Base-by-base conservation (phyloP, 1,140 invertebrate species). In the Platyura marginata region DNA sequence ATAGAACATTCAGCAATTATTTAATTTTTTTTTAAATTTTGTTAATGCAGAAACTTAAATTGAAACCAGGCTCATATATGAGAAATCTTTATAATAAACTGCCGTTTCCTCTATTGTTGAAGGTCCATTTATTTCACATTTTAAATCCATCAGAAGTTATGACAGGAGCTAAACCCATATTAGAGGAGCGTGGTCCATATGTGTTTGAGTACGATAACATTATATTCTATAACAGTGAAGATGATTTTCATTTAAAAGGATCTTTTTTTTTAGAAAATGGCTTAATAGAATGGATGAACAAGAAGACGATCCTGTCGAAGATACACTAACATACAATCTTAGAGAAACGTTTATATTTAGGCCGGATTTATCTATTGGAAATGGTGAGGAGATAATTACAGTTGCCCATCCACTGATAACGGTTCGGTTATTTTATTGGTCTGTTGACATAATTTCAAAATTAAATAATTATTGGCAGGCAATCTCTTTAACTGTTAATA, bases 311-410 rank as follows among this genome's bases (percentile, higher is more conserved):
- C 25, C 13, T 29, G 25, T 29, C 6, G 25, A 29, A 8, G 25
- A 29, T 13, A 29, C 25, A 29, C 6, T 29, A 8, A 13, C 6
- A 29, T 29, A 8, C 25, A 29, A 6, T 4, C 16, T 18, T 3
- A 38, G 10, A 18, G 19, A 38, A 10, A 38, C n/a, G 0, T 75
- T 65, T 54, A 48, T 55, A 11, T 69, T 65, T 42, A 62, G 67
- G 47, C 50, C 54, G 9, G 49, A 57, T 34, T 29, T 29, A 29
- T 29, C 25, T 8, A 29, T 8, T 29, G 25, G 25, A 29, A 29
- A 6, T 29, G 25, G 25, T 8, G 25, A 29, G 6, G 25, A 29
- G 13, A 13, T 8, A 13, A 29, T 29, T 8, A 29, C 25, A 13
- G 25, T 29, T 29, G 13, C 13, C 25, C 6, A 29, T 29, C 25